Percentiles rank a stretch among this genome's conserved stretches.
Conservation (phyloP, 2,113 vertebrate species). For the Podarcis muralis region DNA sequence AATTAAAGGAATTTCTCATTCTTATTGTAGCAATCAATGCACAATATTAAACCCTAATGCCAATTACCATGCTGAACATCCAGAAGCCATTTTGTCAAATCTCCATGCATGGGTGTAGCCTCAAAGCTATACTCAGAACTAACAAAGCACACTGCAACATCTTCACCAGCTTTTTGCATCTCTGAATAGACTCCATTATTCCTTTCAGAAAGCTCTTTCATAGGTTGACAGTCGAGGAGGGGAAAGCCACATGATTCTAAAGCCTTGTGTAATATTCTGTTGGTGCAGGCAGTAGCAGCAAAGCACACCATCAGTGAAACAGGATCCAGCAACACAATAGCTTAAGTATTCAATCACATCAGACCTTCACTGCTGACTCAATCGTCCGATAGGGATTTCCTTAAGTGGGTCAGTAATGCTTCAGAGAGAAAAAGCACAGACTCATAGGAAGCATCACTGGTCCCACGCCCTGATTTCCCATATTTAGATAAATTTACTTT, state of each 20-base stretch:
- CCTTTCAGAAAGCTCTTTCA: conserved; percentile 39
- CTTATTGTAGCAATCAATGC: conserved; percentile 28
- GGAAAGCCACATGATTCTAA: conserved; percentile 51
- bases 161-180: conserved; percentile 54
- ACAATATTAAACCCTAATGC: conserved; percentile 4
- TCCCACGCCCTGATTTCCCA: conserved; percentile 8
- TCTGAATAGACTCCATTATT: conserved; percentile 59
- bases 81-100: conserved; percentile 48
- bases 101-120: conserved; percentile 50
- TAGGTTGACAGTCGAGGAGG: background rate
- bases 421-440: conserved; percentile 24
- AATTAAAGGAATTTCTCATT: conserved; percentile 17
- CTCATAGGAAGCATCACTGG: conserved; percentile 3
- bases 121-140: conserved; percentile 36
- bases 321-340: conserved; percentile 38
- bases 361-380: conserved; percentile 21
- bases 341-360: conserved; percentile 25
- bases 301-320: background rate
- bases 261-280: conserved; percentile 49
- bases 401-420: conserved; percentile 58
- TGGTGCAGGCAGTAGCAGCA: conserved; percentile 41
- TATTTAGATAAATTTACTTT: conserved; percentile 10
- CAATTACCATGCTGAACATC: conserved; percentile 37
- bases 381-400: conserved; percentile 36
- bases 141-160: conserved; percentile 49